These are phyloP conservation scores for Oligia fasciuncula DNA, from an alignment of 2,888 invertebrate species.

Conservation along the genomic window DNA sequence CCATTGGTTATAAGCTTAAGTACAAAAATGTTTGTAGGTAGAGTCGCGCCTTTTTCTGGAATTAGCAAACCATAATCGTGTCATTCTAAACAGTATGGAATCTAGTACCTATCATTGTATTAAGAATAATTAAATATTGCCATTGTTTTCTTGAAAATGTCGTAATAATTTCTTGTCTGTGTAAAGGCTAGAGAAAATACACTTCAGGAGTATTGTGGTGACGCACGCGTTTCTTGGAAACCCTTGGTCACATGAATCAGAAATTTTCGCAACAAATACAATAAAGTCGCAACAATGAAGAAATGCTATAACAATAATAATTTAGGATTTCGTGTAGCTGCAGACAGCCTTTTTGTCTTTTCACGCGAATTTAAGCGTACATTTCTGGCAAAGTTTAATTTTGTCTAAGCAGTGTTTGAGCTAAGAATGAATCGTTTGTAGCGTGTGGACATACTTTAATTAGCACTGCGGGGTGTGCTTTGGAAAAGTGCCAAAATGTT, in stretches of 20 bases:
- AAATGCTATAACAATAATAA: background rate
- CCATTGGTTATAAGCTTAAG: background rate
- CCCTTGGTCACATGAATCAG: slow-evolving; percentile 43
- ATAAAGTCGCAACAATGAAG: slow-evolving; percentile 43
- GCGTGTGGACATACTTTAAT: slow-evolving; percentile 75
- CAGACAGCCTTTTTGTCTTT: slow-evolving; percentile 30
- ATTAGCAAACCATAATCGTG: slow-evolving; percentile 5
- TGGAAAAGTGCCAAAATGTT: slow-evolving; percentile 74
- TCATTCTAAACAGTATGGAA: background rate
- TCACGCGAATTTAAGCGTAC: slow-evolving; percentile 10
- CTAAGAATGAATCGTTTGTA: slow-evolving; percentile 68
- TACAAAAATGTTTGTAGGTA: background rate
- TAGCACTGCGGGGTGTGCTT: slow-evolving; percentile 69
- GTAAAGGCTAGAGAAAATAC: slow-evolving; percentile 29
- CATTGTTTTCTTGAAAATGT: slow-evolving; percentile 17
- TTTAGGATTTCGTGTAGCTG: slow-evolving; percentile 11
- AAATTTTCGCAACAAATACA: slow-evolving; percentile 38
- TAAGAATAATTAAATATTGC: background rate
- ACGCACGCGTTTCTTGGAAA: slow-evolving; percentile 52
- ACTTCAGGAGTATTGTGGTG: slow-evolving; percentile 21
- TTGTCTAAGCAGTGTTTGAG: slow-evolving; percentile 60
- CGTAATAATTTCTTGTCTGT: slow-evolving; percentile 16
- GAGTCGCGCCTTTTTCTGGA: background rate
- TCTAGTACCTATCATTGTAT: too few relatives aligned
- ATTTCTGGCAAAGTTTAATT: slow-evolving; percentile 57